phyloP scores from a whole-genome alignment of 2,113 vertebrate genomes.

The Ahaetulla prasina region DNA sequence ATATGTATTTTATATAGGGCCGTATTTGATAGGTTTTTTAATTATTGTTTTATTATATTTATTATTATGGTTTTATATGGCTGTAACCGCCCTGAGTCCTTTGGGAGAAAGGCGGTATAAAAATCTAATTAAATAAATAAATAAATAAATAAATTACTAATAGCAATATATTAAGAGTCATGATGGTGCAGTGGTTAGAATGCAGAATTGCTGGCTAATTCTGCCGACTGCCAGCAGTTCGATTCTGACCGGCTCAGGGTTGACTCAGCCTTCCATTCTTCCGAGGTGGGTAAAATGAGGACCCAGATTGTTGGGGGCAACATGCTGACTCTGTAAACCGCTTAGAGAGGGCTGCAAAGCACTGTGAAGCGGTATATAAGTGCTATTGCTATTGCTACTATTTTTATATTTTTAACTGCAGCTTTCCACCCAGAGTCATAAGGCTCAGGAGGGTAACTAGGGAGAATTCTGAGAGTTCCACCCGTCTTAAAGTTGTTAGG shows the following conservation, averaged over 20 bases:
- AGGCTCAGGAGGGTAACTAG: not conserved
- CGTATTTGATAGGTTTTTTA: too few species aligned
- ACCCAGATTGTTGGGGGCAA: not conserved
- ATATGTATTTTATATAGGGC: too few species aligned
- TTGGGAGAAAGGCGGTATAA: too few species aligned
- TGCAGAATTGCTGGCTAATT: not conserved
- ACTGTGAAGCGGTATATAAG: not conserved
- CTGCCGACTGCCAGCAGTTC: not conserved
- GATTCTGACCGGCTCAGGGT: not conserved
- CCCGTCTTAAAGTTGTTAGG: not conserved
- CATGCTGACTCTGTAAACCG: not conserved
- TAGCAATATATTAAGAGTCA: not conserved
- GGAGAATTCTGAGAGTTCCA: not conserved
- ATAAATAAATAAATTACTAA: too few species aligned
- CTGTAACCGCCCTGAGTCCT: too few species aligned
- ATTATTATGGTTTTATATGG: too few species aligned
- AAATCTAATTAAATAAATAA: too few species aligned
- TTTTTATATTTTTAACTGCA: not conserved
- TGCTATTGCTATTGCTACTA: not conserved
- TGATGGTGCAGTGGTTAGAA: not conserved
- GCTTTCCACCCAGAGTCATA: not conserved
- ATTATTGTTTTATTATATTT: too few species aligned
- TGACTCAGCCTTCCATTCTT: not conserved
- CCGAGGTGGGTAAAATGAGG: not conserved
- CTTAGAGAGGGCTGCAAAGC: not conserved